Base-by-base conservation (phyloP, 2,888 invertebrate species). In the Drosophila rellima region DNA sequence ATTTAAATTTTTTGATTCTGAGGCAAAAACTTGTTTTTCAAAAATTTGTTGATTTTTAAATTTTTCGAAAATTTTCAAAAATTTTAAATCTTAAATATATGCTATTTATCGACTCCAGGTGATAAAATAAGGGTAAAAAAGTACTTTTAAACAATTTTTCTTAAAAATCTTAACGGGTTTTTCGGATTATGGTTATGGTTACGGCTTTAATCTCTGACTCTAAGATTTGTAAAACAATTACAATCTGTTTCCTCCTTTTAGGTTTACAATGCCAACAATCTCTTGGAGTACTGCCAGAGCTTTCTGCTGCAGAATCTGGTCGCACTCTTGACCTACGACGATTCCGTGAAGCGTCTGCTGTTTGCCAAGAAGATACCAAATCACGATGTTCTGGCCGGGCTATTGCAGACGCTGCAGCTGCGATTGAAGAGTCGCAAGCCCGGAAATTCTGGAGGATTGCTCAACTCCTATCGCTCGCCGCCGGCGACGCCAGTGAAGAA, bases 271-370 rank as follows among this genome's bases (percentile, higher is more conserved):
- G 97, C 97, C 29, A 94, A 95, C 35, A 96, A 97, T 91, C 93
- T 98, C 39, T 93, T 98, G 88, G 97, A 97, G 92, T 97, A 97
- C 92, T 97, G 97, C 90, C 97, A 97, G 93, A 97, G 97, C 55
- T 97, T 97, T 91, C 93, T 98, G 26, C 94, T 98, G 47, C 97
- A 98, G 93, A 97, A 98, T 90, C 97, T 98, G 97, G 97, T 97
- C n/a, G 97, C 97, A n/a, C 93, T 97, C 26, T 93, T 98, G 50
- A 97, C 97, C 0, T 97, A 97, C 89, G 97, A 97, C 88, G 97
- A 97, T 91, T 97, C 97, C 0, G 97, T 97, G 0, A 96, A 97
- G 90, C 94, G 97, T 70, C 93, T 98, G 61, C 94, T 98, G 37
- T 97, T 97, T 88, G 97, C 97, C 40, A 97, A 97, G 92, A 96